Conservation (phyloP, 1,140 invertebrate species). For the Pentalonia nigronervosa region DNA sequence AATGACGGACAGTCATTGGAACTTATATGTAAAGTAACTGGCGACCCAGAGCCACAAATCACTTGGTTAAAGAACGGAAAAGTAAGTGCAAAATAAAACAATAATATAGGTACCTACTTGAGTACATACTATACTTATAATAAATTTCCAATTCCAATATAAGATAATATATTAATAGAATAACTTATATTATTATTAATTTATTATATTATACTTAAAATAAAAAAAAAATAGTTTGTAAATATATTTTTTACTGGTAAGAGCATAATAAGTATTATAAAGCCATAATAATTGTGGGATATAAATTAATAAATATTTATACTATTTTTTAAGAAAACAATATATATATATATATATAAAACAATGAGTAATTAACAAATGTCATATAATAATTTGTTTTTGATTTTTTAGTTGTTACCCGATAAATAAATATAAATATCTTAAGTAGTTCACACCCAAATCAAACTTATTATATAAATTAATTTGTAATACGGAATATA, state of each 20-base stretch:
- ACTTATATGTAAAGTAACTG: slow-evolving; percentile 80
- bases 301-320: background rate
- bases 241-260: background rate
- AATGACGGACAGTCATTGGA: slow-evolving; percentile 83
- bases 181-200: background rate
- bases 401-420: background rate
- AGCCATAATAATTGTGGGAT: background rate
- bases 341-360: background rate
- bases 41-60: slow-evolving; percentile 90
- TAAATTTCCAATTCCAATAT: background rate
- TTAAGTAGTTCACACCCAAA: background rate
- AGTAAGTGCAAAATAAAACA: slow-evolving; percentile 62
- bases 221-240: background rate
- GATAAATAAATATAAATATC: background rate
- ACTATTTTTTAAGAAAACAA: background rate
- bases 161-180: background rate
- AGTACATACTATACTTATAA: background rate
- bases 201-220: background rate
- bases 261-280: background rate
- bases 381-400: background rate
- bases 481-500: background rate
- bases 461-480: background rate
- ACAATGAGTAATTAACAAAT: background rate
- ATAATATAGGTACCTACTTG: background rate
- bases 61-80: slow-evolving; percentile 85